A percentile compares a stretch with the other conserved stretches of the same genome.
phyloP scores from a whole-genome alignment of 2,113 vertebrate genomes.

The Australoheros scitulus region DNA sequence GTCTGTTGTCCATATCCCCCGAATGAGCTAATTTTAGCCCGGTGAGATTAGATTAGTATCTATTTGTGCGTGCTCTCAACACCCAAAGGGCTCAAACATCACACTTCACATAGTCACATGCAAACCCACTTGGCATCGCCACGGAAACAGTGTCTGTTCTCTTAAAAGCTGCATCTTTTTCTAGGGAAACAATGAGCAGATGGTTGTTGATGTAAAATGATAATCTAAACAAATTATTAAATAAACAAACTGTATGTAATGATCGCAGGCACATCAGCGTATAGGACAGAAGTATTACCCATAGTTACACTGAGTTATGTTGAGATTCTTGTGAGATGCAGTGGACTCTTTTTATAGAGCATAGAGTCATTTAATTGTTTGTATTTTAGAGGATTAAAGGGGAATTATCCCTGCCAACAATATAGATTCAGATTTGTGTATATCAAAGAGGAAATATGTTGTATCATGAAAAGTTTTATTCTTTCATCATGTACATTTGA shows the following conservation, averaged over 20 bases:
- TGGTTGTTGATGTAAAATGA: background rate
- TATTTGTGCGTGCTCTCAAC: constrained; percentile 42
- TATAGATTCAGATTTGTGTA: background rate
- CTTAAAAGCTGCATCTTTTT: background rate
- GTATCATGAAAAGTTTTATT: background rate
- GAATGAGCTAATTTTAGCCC: constrained; percentile 64
- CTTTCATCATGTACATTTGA: background rate
- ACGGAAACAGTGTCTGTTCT: background rate
- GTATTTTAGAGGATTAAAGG: no score
- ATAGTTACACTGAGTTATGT: background rate
- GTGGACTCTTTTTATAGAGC: background rate
- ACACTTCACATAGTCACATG: constrained; percentile 39
- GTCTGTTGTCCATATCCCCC: constrained; percentile 37
- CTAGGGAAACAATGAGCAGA: background rate
- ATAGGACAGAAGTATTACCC: background rate
- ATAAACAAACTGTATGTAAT: background rate
- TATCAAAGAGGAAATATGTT: background rate
- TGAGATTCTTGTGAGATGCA: background rate
- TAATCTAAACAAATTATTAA: background rate
- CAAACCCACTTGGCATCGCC: constrained; percentile 18
- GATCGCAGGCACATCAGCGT: background rate
- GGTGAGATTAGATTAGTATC: constrained; percentile 69
- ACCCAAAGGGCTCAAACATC: constrained; percentile 51
- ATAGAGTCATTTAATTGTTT: background rate
- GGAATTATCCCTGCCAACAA: no score